Base-by-base conservation (phyloP, 2,888 invertebrate genomes). In the Mythimna ferrago region DNA sequence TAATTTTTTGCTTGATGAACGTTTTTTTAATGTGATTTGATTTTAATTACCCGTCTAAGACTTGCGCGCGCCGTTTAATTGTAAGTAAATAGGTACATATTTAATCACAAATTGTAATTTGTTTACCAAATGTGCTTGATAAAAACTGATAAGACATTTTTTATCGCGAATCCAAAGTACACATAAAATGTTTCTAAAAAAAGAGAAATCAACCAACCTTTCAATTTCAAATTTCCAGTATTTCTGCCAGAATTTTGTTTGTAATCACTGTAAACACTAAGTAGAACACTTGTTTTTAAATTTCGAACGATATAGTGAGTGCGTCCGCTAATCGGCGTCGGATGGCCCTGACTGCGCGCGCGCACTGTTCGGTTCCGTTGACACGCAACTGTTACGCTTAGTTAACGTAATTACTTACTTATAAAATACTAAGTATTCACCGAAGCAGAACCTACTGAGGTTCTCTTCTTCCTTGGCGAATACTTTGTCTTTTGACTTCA, bases 321-420 rank as follows among this genome's bases (percentile, higher is more conserved):
- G 67, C 87, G 73, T 79, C 87, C 83, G 64, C 64, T 63, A 76
- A 72, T 75, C 63, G 69, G 65, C 87, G 74, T 54, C 58, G 79
- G 72, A 86, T 88, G 90, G 84, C 86, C 86, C 79, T 86, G 85
- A 92, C 91, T 92, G 86, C 83, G 82, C 80, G 77, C 73, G 84
- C 83, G 75, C 80, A 70, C 56, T 57, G 60, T 51, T 76, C 64
- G 38, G 74, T 73, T 73, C 57, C 51, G 66, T 79, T 76, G 76
- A 73, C 73, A 70, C 10, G 57, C 61, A 62, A 65, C 38, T 72
- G 48, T 51, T 66, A 74, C 60, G 73, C 66, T 54, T 58, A 62
- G 35, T 3, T 35, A 69, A 67, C 51, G 21, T 62, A 68, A 79
- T 71, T 81, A 82, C 51, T 35, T 32, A 16, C 48, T 19, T 48